Evolutionary conservation across 2,113 vertebrate species (phyloP).

Genomic region (Anhinga rufa): DNA sequence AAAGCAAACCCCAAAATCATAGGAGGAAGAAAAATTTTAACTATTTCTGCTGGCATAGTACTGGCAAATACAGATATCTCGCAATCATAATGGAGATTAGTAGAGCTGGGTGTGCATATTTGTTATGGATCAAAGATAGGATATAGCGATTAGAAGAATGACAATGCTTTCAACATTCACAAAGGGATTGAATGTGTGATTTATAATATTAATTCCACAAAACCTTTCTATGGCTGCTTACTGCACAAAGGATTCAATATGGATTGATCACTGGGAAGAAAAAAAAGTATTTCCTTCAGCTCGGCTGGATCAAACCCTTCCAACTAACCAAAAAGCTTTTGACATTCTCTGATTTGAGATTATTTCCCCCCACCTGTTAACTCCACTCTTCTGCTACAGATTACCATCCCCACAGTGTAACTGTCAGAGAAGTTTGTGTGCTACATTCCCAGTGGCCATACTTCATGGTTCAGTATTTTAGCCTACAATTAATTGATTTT

Average conservation of each 20-base stretch:
- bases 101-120: neutral
- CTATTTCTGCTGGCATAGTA: constrained; percentile 3
- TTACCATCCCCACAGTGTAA: neutral
- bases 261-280: neutral
- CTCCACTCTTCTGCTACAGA: neutral
- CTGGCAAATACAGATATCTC: neutral
- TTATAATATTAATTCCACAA: constrained; percentile 32
- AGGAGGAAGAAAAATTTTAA: constrained; percentile 34
- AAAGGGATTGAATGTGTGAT: neutral
- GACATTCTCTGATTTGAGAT: neutral
- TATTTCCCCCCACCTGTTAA: neutral
- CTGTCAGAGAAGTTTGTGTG: neutral
- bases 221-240: constrained; percentile 35
- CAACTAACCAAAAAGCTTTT: neutral
- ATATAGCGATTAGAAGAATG: constrained; percentile 40
- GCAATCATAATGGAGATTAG: neutral
- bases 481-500: neutral
- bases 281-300: neutral
- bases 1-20: neutral
- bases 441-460: neutral
- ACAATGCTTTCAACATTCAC: neutral
- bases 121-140: neutral
- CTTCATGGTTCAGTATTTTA: neutral
- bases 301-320: neutral
- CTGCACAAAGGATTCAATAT: constrained; percentile 3